Evolutionary conservation across 2,888 invertebrate genomes (phyloP), one percentile per base, ranked within the genome.

Genomic region (Timema podura): DNA sequence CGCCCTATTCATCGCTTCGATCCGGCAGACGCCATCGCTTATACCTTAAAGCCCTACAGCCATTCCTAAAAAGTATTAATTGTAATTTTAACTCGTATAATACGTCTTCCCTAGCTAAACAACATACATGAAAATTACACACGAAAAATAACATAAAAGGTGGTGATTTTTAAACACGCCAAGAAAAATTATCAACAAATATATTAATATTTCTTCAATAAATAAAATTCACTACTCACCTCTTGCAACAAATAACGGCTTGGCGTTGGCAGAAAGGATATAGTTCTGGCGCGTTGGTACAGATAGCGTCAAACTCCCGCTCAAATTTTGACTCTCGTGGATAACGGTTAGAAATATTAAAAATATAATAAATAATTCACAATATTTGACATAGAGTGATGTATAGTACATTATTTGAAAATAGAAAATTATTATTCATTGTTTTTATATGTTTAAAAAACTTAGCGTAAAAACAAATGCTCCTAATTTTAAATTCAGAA

Each of bases 101-200:
- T 75, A 77, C 73, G 67, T 65, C 61, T 73, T 69, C 67, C 66
- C 77, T 65, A 64, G 67, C 70, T 69, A 74, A 74, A 74, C 75
- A 76, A 74, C 72, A 73, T 67, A 68, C 75, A 75, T 74, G 70
- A 78, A 78, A 80, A 81, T 80, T 78, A 79, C 75, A 75, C 74
- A 75, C 75, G 74, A 77, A 81, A 81, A 81, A 80, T 80, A 79
- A 80, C 79, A 77, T 80, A 80, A 80, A 78, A 79, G 77, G 76
- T 73, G 74, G 74, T 75, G 75, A 75, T 76, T 78, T 77, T 76
- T 73, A 74, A 71, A 74, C 67, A 57, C 65, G 71, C 67, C 69
- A 71, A 78, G 75, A 78, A 80, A 81, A 81, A 78, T 81, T 76
- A 73, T 72, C 68, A 75, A 75, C 78, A 74, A 77, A 80, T 77